Evolutionary conservation across 2,797 vertebrate species (phyloP).

Genomic region (Buphagus erythrorhynchus): DNA sequence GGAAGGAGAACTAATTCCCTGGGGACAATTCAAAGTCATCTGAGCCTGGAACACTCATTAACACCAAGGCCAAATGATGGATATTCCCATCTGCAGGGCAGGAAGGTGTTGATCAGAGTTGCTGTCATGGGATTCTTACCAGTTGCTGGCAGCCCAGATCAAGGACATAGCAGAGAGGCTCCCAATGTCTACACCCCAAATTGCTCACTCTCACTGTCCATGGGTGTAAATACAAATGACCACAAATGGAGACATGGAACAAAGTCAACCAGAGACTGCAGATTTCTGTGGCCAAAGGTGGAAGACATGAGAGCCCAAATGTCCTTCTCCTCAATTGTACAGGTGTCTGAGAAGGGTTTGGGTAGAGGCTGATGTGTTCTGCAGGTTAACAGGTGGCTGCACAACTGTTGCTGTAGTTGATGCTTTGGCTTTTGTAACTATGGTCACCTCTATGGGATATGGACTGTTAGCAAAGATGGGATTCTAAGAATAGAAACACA

Average conservation of each 20-base stretch:
- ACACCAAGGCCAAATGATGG: background rate
- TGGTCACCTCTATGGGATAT: background rate
- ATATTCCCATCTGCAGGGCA: background rate
- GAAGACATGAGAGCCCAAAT: background rate
- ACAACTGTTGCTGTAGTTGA: background rate
- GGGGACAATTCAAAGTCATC: background rate
- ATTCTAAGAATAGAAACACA: accelerated
- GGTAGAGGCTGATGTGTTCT: background rate
- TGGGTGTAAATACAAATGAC: background rate
- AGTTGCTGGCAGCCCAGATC: background rate
- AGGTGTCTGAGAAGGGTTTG: background rate
- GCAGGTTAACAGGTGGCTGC: background rate
- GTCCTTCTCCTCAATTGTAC: background rate
- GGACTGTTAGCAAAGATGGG: background rate
- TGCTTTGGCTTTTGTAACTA: background rate
- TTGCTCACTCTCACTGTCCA: background rate
- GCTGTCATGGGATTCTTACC: background rate
- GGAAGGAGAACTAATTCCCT: background rate
- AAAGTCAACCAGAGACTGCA: background rate
- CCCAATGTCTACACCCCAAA: background rate
- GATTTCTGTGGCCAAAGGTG: background rate
- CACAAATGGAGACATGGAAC: background rate
- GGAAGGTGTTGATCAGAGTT: background rate
- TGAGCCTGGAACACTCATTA: background rate
- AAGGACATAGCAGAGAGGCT: background rate